phyloP scores from a whole-genome alignment of 2,888 invertebrate genomes.

The Salpingus planirostris region DNA sequence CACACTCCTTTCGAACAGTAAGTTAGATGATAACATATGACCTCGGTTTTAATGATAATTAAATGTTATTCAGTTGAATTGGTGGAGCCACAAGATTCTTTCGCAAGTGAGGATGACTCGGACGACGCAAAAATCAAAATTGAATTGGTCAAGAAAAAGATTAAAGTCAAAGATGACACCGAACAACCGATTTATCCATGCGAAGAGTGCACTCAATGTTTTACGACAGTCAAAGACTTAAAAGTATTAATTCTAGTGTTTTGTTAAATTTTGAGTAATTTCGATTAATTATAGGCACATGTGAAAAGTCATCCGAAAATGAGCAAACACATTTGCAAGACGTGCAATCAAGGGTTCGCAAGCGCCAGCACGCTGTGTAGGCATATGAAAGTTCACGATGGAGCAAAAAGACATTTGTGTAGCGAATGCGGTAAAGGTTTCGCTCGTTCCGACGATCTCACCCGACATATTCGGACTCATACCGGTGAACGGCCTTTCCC shows the following conservation, averaged over 20 bases:
- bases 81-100: conserved; percentile 3
- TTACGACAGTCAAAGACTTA: conserved; percentile 34
- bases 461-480: conserved; percentile 37
- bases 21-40: no score
- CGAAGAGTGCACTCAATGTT: conserved; percentile 37
- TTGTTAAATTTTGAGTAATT: conserved; percentile 4
- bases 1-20: no score
- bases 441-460: conserved; percentile 37
- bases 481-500: conserved; percentile 41
- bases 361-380: conserved; percentile 40
- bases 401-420: conserved; percentile 36
- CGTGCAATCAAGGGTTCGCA: conserved; percentile 40
- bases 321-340: conserved; percentile 31
- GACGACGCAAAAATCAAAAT: conserved; percentile 6
- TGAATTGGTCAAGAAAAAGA: conserved; percentile 13
- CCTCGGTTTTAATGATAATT: neutral
- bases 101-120: neutral
- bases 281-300: conserved; percentile 22
- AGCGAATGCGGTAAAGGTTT: conserved; percentile 40
- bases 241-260: conserved; percentile 23
- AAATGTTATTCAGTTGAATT: conserved; percentile 1
- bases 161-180: conserved; percentile 32
- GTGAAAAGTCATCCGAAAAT: conserved; percentile 28
- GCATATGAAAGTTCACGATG: conserved; percentile 38
- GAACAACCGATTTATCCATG: conserved; percentile 38